Evolutionary conservation across 2,797 vertebrate species (phyloP).

Genomic region (Sebastes matsubarae): DNA sequence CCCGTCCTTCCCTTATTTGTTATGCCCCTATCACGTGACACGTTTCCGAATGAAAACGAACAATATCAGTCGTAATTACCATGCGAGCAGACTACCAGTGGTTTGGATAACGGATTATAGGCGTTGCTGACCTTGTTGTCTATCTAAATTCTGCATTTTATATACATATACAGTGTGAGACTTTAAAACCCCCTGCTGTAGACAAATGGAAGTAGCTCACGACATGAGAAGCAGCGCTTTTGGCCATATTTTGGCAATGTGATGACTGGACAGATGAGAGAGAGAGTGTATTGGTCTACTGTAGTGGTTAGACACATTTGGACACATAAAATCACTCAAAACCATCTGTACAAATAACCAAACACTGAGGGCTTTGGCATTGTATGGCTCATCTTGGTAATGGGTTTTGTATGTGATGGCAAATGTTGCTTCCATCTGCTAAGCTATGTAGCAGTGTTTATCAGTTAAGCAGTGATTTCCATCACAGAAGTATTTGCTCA

Average conservation of each 20-base stretch:
- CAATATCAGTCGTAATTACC: too few species aligned
- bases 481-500: neutral
- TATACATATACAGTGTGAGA: too few species aligned
- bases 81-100: too few species aligned
- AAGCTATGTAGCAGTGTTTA: neutral
- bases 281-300: neutral
- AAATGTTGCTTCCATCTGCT: neutral
- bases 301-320: neutral
- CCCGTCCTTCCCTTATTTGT: too few species aligned
- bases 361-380: neutral
- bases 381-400: neutral
- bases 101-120: too few species aligned
- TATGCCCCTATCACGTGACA: too few species aligned
- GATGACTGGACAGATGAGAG: neutral
- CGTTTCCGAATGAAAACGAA: too few species aligned
- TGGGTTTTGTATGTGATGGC: neutral
- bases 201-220: neutral
- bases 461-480: neutral
- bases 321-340: neutral
- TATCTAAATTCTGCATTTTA: too few species aligned
- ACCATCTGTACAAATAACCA: neutral
- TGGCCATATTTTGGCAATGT: neutral
- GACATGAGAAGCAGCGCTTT: neutral
- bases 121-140: too few species aligned
- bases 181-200: too few species aligned